Percentiles rank a stretch among this genome's conserved stretches.
Conservation (phyloP, 2,888 invertebrate genomes). For the Empis livida region DNA sequence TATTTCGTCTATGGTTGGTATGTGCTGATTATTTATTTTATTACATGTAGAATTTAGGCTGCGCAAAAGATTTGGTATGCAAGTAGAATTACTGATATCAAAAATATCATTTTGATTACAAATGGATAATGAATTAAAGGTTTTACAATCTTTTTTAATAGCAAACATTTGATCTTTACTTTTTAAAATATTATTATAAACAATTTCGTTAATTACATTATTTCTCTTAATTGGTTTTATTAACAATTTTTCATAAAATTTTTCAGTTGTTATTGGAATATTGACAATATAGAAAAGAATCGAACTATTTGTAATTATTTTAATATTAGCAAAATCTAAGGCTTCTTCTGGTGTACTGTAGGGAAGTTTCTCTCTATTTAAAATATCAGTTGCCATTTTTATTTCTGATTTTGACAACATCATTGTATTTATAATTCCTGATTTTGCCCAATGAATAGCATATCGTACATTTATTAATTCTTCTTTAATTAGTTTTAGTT, state of each 20-base stretch:
- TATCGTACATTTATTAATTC: slow-evolving; percentile 9
- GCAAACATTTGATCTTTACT: slow-evolving; percentile 2
- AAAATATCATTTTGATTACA: slow-evolving; percentile 7
- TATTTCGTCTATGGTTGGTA: slow-evolving; percentile 5
- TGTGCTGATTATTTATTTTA: slow-evolving; percentile 2
- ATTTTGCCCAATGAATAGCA: slow-evolving; percentile 11
- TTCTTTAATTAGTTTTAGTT: slow-evolving; percentile 8
- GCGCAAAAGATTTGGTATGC: slow-evolving; percentile 2
- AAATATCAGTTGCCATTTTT: slow-evolving; percentile 1
- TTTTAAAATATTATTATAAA: slow-evolving; percentile 1
- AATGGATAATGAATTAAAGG: slow-evolving; percentile 4
- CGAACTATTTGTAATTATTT: slow-evolving; percentile 4
- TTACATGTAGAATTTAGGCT: slow-evolving; percentile 4
- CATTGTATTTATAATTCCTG: slow-evolving; percentile 8
- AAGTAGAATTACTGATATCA: slow-evolving; percentile 6
- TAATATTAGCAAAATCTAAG: slow-evolving; percentile 5
- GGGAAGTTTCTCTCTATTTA: slow-evolving; percentile 7
- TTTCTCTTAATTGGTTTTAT: slow-evolving; percentile 2
- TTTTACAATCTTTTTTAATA: slow-evolving; percentile 3
- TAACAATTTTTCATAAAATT: background rate
- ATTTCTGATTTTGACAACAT: slow-evolving; percentile 10
- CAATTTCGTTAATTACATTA: background rate
- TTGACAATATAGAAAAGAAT: slow-evolving; percentile 1
- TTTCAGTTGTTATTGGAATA: background rate
- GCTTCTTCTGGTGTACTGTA: slow-evolving; percentile 7